phyloP scores from a whole-genome alignment of 2,888 invertebrate genomes.

The Troglohyphantes excavatus region DNA sequence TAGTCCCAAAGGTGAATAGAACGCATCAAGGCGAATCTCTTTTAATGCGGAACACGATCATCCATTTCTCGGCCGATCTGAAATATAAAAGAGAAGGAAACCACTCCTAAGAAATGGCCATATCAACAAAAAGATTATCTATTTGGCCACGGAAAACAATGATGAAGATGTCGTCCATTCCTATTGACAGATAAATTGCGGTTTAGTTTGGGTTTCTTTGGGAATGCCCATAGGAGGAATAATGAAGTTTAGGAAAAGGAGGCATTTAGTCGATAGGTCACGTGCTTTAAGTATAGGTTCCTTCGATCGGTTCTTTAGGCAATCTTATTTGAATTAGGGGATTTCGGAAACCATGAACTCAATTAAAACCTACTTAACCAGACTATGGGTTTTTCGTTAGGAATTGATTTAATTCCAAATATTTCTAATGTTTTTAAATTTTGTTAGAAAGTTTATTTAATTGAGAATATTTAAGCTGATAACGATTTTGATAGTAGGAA shows the following conservation, averaged over 20 bases:
- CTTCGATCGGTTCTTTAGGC: conserved; percentile 13
- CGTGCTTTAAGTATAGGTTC: conserved; percentile 3
- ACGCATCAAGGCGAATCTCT: conserved; percentile 51
- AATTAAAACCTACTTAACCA: conserved; percentile 29
- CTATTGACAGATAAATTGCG: neutral
- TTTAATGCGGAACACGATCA: conserved; percentile 64
- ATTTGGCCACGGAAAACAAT: conserved; percentile 6
- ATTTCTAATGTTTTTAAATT: no score
- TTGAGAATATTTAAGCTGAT: no score
- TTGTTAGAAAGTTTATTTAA: no score
- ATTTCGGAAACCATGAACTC: conserved; percentile 41
- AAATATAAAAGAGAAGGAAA: conserved; percentile 22
- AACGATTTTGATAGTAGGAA: no score
- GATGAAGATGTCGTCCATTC: neutral
- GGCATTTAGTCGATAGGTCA: conserved; percentile 53
- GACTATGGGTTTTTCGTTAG: no score
- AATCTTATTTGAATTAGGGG: conserved; percentile 47
- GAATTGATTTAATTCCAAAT: no score
- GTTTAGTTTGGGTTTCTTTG: neutral
- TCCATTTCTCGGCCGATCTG: conserved; percentile 46
- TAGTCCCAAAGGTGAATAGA: conserved; percentile 40
- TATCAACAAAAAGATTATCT: conserved; percentile 37
- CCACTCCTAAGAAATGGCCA: conserved; percentile 36
- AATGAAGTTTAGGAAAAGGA: neutral
- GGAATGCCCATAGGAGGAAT: neutral